A percentile compares a stretch with the other conserved stretches of the same genome.
These are phyloP conservation scores for Ceratotherium simum DNA, from an alignment of 2,113 vertebrate genomes.

Conservation along the genomic window DNA sequence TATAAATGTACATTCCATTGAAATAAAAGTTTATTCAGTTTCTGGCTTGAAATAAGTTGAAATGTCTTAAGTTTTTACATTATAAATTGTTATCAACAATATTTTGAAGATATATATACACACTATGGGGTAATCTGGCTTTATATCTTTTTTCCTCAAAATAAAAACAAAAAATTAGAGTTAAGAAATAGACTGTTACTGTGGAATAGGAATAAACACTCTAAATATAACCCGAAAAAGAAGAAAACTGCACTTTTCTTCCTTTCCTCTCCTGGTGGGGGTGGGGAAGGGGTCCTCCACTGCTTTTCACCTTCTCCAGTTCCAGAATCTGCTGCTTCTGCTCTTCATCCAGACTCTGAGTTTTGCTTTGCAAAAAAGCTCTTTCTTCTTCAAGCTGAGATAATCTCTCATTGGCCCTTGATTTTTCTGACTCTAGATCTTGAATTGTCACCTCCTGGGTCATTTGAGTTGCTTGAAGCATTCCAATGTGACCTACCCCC, in stretches of 20 bases:
- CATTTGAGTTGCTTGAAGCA: conserved; percentile 98
- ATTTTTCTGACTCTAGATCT: conserved; percentile 98
- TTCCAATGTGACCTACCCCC: conserved; percentile 96
- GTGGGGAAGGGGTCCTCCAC: fast-evolving
- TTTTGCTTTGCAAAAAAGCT: conserved; percentile 93
- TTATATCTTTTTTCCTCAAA: background rate
- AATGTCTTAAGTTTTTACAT: conserved; percentile 1
- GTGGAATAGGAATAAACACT: background rate
- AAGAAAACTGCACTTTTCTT: background rate
- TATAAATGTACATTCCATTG: background rate
- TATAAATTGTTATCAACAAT: background rate
- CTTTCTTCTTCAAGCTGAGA: conserved; percentile 95
- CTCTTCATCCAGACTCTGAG: conserved; percentile 93
- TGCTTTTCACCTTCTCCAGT: conserved; percentile 93
- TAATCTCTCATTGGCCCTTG: conserved; percentile 94
- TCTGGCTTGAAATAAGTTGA: background rate
- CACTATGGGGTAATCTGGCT: background rate
- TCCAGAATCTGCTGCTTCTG: conserved; percentile 95
- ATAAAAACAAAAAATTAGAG: background rate
- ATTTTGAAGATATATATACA: background rate
- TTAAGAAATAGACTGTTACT: background rate
- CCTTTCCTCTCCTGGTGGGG: background rate
- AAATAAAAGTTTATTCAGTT: conserved; percentile 44
- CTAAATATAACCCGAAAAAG: background rate
- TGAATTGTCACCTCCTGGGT: conserved; percentile 98